These are phyloP conservation scores for Drosophila kepulauana DNA, from an alignment of 1,140 invertebrate genomes.

Conservation along the genomic window DNA sequence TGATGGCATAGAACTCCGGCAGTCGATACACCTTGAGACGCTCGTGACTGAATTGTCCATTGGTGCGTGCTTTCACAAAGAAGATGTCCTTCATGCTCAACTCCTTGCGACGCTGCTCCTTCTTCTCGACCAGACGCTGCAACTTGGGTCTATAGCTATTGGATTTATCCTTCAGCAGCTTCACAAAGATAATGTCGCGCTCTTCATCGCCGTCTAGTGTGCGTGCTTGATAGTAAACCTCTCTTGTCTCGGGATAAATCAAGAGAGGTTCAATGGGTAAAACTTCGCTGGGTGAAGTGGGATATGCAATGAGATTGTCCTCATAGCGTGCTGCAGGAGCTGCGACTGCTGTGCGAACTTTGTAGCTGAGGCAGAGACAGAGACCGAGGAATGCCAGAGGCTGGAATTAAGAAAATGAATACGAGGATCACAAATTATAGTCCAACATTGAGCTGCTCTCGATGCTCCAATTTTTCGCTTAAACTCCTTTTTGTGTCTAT, in stretches of 20 bases:
- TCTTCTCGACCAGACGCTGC: conserved; percentile 52
- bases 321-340: conserved; percentile 38
- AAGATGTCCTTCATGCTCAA: conserved; percentile 73
- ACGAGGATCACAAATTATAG: neutral
- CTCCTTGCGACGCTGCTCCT: conserved; percentile 45
- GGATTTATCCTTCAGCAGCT: conserved; percentile 64
- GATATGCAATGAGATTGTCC: conserved; percentile 53
- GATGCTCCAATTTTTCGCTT: neutral
- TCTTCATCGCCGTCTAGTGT: conserved; percentile 52
- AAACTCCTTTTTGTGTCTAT: neutral
- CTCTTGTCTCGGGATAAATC: conserved; percentile 63
- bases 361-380: conserved; percentile 11
- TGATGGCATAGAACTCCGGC: conserved; percentile 81
- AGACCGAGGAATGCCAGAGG: neutral
- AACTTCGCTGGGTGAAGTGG: conserved; percentile 67
- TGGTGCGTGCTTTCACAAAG: conserved; percentile 74
- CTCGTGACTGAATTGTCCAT: conserved; percentile 76
- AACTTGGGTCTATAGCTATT: conserved; percentile 69
- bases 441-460: neutral
- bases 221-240: conserved; percentile 63
- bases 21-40: conserved; percentile 77
- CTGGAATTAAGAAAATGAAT: neutral
- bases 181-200: conserved; percentile 74
- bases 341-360: conserved; percentile 17
- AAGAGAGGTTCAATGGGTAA: conserved; percentile 71